phyloP scores from a whole-genome alignment of 2,113 vertebrate species.

The Gymnarchus niloticus region DNA sequence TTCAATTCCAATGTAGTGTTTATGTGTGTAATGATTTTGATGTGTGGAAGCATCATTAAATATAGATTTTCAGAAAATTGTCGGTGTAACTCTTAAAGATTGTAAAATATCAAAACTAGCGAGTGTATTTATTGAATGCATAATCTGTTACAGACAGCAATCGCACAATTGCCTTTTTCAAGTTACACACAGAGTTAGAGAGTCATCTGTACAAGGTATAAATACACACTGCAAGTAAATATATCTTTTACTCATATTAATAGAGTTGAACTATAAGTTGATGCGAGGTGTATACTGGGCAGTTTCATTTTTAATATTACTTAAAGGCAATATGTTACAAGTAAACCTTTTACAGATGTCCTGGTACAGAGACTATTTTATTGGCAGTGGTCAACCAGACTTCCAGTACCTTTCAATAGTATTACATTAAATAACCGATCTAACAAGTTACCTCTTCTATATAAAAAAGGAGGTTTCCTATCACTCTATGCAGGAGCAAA shows the following conservation, averaged over 20 bases:
- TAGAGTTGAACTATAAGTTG: background rate
- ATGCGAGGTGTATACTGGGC: background rate
- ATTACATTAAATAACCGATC: background rate
- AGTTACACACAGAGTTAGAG: background rate
- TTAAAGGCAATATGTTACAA: background rate
- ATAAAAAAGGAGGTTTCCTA: background rate
- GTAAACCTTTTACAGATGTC: background rate
- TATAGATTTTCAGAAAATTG: background rate
- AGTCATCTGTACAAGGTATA: background rate
- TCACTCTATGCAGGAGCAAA: background rate
- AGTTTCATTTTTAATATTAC: background rate
- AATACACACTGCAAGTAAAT: background rate
- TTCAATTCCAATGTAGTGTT: background rate
- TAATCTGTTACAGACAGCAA: background rate
- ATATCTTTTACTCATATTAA: background rate
- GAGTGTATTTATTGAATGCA: background rate
- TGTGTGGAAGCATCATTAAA: background rate
- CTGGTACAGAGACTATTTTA: background rate
- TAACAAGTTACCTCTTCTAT: background rate
- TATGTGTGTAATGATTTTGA: too few species aligned
- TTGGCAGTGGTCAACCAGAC: background rate
- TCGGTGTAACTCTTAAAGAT: background rate
- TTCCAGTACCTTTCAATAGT: background rate
- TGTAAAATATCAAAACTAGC: background rate
- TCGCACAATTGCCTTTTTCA: background rate